phyloP scores from a whole-genome alignment of 2,113 vertebrate species.

The Nothobranchius furzeri region DNA sequence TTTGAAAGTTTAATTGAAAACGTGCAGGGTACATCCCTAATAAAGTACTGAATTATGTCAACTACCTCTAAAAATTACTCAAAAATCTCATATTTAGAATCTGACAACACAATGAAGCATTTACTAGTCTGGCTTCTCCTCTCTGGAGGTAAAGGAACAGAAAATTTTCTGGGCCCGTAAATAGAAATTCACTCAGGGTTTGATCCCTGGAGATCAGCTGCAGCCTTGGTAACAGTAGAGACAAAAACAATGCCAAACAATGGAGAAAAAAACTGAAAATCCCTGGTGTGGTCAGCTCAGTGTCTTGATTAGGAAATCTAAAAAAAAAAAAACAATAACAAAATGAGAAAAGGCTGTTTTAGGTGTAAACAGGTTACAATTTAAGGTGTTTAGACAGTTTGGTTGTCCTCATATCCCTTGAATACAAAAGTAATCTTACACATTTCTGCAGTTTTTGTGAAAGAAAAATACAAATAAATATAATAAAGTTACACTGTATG shows the following conservation, averaged over 20 bases:
- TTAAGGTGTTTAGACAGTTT: too few species aligned
- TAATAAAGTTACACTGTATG: too few species aligned
- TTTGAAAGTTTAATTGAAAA: too few species aligned
- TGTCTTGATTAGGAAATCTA: slow-evolving; percentile 39
- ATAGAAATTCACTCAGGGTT: slow-evolving; percentile 60
- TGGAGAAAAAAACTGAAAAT: slow-evolving; percentile 39
- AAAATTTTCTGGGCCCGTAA: slow-evolving; percentile 55
- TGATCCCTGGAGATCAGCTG: slow-evolving; percentile 57
- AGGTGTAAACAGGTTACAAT: too few species aligned
- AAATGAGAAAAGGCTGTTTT: not conserved
- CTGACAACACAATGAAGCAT: too few species aligned
- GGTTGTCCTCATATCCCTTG: too few species aligned
- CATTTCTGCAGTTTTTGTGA: too few species aligned
- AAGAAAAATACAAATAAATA: too few species aligned
- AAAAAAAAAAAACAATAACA: slow-evolving; percentile 32
- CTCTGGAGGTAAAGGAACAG: slow-evolving; percentile 50
- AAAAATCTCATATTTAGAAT: too few species aligned
- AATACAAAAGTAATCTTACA: too few species aligned
- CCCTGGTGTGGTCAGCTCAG: slow-evolving; percentile 31
- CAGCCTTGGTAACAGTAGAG: slow-evolving; percentile 62
- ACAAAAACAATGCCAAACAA: slow-evolving; percentile 50
- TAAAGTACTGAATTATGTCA: not conserved
- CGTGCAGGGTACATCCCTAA: too few species aligned
- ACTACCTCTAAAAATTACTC: slow-evolving; percentile 27
- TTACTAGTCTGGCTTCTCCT: too few species aligned